Conservation (phyloP, 2,797 vertebrate species). For the Thamnophis elegans region DNA sequence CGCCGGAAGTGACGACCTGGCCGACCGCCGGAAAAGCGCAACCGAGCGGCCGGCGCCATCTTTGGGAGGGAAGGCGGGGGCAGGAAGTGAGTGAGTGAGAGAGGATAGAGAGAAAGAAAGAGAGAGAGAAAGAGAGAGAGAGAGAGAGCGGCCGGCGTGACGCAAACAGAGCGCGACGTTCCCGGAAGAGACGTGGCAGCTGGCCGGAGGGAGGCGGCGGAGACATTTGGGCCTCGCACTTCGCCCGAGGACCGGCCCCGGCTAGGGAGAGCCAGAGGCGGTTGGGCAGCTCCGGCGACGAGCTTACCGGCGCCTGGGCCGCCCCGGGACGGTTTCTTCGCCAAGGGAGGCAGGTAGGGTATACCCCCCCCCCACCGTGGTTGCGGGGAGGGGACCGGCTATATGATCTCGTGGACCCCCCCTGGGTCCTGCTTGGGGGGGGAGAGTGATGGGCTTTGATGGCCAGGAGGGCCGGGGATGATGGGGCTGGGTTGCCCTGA, state of each 20-base stretch:
- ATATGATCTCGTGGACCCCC: neutral
- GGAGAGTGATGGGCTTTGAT: neutral
- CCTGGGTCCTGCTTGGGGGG: rapidly evolving
- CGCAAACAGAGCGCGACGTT: conserved; percentile 65
- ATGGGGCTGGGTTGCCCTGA: too few relatives aligned
- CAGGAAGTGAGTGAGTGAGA: neutral
- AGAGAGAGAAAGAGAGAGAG: too few relatives aligned
- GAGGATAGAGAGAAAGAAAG: neutral
- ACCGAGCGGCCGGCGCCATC: neutral
- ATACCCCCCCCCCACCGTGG: too few relatives aligned
- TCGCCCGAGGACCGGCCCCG: too few relatives aligned
- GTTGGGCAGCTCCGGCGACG: too few relatives aligned
- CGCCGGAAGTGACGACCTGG: neutral
- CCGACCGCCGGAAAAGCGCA: neutral
- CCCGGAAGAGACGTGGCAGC: conserved; percentile 75
- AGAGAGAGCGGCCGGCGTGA: neutral
- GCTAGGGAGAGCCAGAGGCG: neutral
- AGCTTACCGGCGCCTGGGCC: neutral
- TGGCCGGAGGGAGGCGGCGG: neutral
- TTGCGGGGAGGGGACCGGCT: neutral
- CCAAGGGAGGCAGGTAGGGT: neutral
- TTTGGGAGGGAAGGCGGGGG: too few relatives aligned
- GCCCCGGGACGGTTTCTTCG: neutral
- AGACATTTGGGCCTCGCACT: neutral
- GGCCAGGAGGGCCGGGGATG: neutral